These are phyloP conservation scores for Ormyrus pomaceus DNA, from an alignment of 2,888 invertebrate genomes.

Conservation along the genomic window DNA sequence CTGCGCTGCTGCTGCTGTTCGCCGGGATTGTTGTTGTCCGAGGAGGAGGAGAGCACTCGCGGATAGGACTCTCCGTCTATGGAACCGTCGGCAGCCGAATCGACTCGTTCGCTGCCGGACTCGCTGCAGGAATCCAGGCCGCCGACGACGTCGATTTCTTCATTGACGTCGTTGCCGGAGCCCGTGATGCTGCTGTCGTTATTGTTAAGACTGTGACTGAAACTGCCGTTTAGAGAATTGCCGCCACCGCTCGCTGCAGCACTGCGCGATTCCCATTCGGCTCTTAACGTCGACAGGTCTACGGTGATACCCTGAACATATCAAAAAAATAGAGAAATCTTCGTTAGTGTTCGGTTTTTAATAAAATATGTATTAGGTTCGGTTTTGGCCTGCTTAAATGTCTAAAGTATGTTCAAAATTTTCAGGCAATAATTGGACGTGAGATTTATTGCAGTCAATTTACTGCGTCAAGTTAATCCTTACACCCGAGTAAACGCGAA, in stretches of 20 bases:
- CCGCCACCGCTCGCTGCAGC: slow-evolving; percentile 78
- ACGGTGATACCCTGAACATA: slow-evolving; percentile 85
- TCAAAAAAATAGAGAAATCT: slow-evolving; percentile 8
- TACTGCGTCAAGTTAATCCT: too few species aligned
- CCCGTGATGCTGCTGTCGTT: slow-evolving; percentile 74
- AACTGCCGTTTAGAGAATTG: slow-evolving; percentile 77
- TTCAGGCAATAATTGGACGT: too few species aligned
- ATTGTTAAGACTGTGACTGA: slow-evolving; percentile 60
- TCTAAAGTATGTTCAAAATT: too few species aligned
- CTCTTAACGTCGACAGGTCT: slow-evolving; percentile 88
- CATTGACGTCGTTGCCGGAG: slow-evolving; percentile 74
- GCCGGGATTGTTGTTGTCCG: slow-evolving; percentile 41
- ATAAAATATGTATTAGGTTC: too few species aligned
- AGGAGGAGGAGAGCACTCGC: slow-evolving; percentile 43
- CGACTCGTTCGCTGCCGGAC: slow-evolving; percentile 78
- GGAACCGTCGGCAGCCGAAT: slow-evolving; percentile 77
- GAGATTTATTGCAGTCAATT: too few species aligned
- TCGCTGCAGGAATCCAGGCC: slow-evolving; percentile 85
- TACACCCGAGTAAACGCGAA: neutral
- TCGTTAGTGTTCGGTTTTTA: too few species aligned
- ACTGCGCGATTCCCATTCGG: slow-evolving; percentile 87
- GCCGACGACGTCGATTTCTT: slow-evolving; percentile 89
- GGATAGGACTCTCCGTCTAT: slow-evolving; percentile 79
- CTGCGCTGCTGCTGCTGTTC: slow-evolving; percentile 30
- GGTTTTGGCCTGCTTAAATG: too few species aligned